Base-by-base conservation (phyloP, 2,113 vertebrate species). In the Capreolus pygargus region DNA sequence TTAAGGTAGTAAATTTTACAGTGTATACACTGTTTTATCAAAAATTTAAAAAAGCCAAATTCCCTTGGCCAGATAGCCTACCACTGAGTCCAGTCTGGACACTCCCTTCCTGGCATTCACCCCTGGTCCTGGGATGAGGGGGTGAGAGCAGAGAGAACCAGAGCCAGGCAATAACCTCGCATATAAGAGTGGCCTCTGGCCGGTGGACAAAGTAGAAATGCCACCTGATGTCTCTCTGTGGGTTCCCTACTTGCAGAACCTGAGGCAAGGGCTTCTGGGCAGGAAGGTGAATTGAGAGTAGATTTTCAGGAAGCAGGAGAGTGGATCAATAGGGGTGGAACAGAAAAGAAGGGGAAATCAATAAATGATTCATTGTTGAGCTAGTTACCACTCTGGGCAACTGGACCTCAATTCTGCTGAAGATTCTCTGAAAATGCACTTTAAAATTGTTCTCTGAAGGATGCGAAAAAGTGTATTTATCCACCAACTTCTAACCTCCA, bases 41-140 rank as follows among this genome's bases (percentile, higher is more conserved):
- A 19, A 57, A 8, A 25, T 28, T 23, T 0, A 1, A 16, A 58
- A 88, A 82, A 28, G 14, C 13, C 5, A 28, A 14, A 5, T 86
- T 86, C 23, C 36, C 36, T 79, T 23, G 55, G 30, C 94, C 81
- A 52, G 61, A 50, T 14, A 58, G 79, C 9, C 27, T 57, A 4
- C 7, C 6, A 0, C 33, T 16, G 12, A 21, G 15, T n/a, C 45
- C 4, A 54, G 17, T 25, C 3, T 36, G 43, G 55, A 19, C 4
- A 17, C 2, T 28, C 10, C 19, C 23, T 76, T 43, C 52, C 52
- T 10, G 43, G 23, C 15, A 23, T 58, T 64, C 45, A 50, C 33
- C 5, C 39, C 45, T 43, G 64, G 54, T 14, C 54, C 19, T 9
- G 28, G n/a, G 70, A 19, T 9, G 54, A 45, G 13, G 74, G 7